Base-by-base conservation (phyloP, 1,140 invertebrate species). In the Pogonognathellus flavescens region DNA sequence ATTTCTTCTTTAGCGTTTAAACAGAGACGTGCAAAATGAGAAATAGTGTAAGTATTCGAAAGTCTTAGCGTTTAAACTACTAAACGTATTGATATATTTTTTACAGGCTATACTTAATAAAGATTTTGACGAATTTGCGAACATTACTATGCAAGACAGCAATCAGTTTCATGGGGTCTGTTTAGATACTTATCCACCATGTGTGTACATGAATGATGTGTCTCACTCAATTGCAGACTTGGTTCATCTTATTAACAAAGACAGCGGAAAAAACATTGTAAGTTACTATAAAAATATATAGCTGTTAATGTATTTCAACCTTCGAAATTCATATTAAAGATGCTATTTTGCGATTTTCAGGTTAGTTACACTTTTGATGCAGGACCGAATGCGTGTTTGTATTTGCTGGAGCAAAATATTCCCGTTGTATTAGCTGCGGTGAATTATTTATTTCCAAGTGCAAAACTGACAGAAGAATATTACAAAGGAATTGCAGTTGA, bases 121-220 rank as follows among this genome's bases (percentile, higher is more conserved):
- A 90, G 93, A 99, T 92, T 99, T 99, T 91, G 87, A 93, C 55
- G 93, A 90, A 80, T 98, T 99, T 93, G 97, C 96, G 49, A 94
- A 96, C 90, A 92, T 99, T 10, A 99, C 97, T 18, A 99, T 99
- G 95, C 94, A 94, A 91, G 99, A 99, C 89, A 99, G 97, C 81
- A 99, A 99, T 93, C 96, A 99, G 91, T 94, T 99, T 89, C 99
- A 99, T 92, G 97, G 98, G 2, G 93, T 97, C 50, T 97, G 96
- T 89, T 90, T 97, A 66, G 98, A 99, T 90, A 97, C 98, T 0
- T 98, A 94, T 93, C 99, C 99, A 7, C 98, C 99, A 0, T 95
- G 95, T 90, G 91, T 94, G 25, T 99, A 99, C 89, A 94, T 99
- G 94, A 99, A 95, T 89, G 95, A 97, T 90, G 92, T 93, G 0